Evolutionary conservation across 2,888 invertebrate genomes (phyloP).

Genomic region (Euzophera pinguis): DNA sequence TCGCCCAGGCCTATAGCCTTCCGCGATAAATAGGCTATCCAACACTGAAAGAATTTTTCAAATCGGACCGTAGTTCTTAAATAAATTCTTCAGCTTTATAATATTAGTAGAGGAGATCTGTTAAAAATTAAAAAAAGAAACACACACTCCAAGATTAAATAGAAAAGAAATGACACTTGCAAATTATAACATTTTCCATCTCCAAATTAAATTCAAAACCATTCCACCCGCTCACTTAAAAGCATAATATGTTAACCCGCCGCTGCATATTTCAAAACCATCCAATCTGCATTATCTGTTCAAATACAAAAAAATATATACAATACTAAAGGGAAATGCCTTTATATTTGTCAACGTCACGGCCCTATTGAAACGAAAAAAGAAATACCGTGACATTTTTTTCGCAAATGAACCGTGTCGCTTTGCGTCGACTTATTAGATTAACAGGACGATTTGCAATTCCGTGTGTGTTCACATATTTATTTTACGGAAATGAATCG

Average conservation of each 20-base stretch:
- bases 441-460: conserved; percentile 79
- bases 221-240: conserved; percentile 7
- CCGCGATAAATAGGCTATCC: too few species aligned
- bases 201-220: conserved; percentile 3
- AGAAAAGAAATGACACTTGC: background rate
- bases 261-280: conserved; percentile 14
- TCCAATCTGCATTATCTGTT: conserved; percentile 66
- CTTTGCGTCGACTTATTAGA: conserved; percentile 70
- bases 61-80: too few species aligned
- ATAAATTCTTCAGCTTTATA: too few species aligned
- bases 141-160: background rate
- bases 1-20: too few species aligned
- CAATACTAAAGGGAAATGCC: conserved; percentile 64
- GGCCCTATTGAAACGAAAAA: conserved; percentile 46
- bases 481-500: conserved; percentile 78
- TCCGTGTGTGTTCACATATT: conserved; percentile 74
- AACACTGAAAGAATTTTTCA: too few species aligned
- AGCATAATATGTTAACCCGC: conserved; percentile 10
- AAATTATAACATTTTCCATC: background rate
- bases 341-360: conserved; percentile 77
- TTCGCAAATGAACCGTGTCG: conserved; percentile 75
- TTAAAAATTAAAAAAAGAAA: background rate
- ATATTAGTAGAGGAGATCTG: too few species aligned
- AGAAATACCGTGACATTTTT: conserved; percentile 63
- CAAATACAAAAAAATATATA: conserved; percentile 61